Conservation (phyloP, 1,140 invertebrate genomes). For the Drosophila athabasca region DNA sequence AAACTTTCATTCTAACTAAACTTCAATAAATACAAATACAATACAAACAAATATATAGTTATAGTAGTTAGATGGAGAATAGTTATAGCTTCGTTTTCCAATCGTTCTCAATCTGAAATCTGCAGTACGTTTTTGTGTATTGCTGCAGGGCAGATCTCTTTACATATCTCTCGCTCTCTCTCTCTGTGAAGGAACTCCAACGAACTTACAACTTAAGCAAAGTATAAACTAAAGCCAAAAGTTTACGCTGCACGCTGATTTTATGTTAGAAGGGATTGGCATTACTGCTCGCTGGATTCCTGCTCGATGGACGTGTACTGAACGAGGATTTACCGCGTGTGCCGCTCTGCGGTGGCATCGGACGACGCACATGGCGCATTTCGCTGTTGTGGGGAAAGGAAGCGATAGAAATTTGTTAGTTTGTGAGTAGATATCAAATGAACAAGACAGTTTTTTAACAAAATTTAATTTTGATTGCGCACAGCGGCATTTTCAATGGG, state of each 20-base stretch:
- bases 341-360: slow-evolving; percentile 80
- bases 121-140: slow-evolving; percentile 41
- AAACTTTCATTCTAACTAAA: slow-evolving; percentile 75
- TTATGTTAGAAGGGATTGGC: slow-evolving; percentile 84
- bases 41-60: slow-evolving; percentile 74
- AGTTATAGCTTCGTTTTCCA: slow-evolving; percentile 53
- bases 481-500: slow-evolving; percentile 13
- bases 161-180: slow-evolving; percentile 4
- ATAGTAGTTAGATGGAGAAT: slow-evolving; percentile 60
- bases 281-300: slow-evolving; percentile 79
- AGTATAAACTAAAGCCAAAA: slow-evolving; percentile 84
- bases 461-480: slow-evolving; percentile 7
- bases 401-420: slow-evolving; percentile 34
- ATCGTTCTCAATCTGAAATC: slow-evolving; percentile 39
- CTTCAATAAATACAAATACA: slow-evolving; percentile 80
- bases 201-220: slow-evolving; percentile 83
- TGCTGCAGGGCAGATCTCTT: not conserved
- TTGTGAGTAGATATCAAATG: too few relatives aligned
- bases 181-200: slow-evolving; percentile 41
- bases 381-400: slow-evolving; percentile 81
- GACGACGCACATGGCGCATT: slow-evolving; percentile 85
- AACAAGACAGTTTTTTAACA: not conserved
- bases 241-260: slow-evolving; percentile 84
- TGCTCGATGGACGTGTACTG: slow-evolving; percentile 77
- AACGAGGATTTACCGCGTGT: slow-evolving; percentile 81